Evolutionary conservation across 2,888 invertebrate genomes (phyloP).

Genomic region (Gryllus longicercus): DNA sequence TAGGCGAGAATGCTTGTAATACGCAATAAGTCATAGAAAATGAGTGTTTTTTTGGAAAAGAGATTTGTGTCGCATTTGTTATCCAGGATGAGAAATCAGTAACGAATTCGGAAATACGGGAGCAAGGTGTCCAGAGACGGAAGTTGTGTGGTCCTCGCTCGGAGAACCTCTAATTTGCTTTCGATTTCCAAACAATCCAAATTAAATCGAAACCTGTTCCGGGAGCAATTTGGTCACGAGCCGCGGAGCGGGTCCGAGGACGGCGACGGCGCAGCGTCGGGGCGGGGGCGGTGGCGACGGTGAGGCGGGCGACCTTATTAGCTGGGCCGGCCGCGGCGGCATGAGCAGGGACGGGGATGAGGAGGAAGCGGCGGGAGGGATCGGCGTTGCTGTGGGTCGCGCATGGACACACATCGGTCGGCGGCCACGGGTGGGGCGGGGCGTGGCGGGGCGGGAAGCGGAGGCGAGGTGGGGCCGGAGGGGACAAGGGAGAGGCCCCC

Average conservation of each 20-base stretch:
- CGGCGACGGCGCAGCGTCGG: slow-evolving; percentile 24
- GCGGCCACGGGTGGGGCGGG: neutral
- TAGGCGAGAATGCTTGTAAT: too few species aligned
- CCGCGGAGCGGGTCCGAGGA: slow-evolving; percentile 29
- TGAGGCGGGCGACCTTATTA: neutral
- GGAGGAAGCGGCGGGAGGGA: neutral
- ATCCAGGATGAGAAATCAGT: too few species aligned
- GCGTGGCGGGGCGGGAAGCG: neutral
- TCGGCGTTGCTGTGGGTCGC: neutral
- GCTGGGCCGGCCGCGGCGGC: slow-evolving; percentile 21
- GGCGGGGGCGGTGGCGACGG: neutral
- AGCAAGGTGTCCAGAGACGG: too few species aligned
- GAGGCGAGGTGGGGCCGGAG: neutral
- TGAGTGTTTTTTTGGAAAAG: too few species aligned
- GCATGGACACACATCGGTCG: neutral
- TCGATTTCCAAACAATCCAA: slow-evolving; percentile 17
- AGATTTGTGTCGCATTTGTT: too few species aligned
- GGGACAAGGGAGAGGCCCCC: neutral
- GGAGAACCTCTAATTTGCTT: slow-evolving; percentile 17
- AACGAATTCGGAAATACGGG: too few species aligned
- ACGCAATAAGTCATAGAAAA: too few species aligned
- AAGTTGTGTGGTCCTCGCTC: neutral
- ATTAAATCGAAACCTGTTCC: neutral
- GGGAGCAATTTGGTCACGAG: slow-evolving; percentile 3
- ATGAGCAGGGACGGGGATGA: slow-evolving; percentile 20